Base-by-base conservation (phyloP, 2,113 vertebrate genomes). In the Theristicus caerulescens region DNA sequence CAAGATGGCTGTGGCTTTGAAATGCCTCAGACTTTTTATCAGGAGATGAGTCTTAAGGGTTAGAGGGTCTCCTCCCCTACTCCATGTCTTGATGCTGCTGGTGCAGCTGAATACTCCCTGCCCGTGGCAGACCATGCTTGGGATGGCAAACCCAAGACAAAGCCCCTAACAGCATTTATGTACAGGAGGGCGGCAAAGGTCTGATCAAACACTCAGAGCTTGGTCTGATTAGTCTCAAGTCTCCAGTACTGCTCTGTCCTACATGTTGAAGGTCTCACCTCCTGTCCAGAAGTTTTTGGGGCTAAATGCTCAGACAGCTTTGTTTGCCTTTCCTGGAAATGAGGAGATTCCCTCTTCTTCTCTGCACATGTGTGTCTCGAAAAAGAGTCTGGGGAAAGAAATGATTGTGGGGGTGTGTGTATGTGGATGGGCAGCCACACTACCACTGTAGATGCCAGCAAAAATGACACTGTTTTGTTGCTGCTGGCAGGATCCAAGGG, bases 311-410 rank as follows among this genome's bases (percentile, higher is more conserved):
- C 47, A n/a, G 22, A 25, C 7, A 69, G 34, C 44, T 77, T 72
- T 40, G 3, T 40, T 57, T 52, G 34, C 36, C 26, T 69, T 80
- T 62, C 61, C 70, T 88, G 54, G 55, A 66, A 81, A 64, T 7
- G 16, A 86, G 54, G 51, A 79, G 46, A 58, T 74, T 88, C 47
- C 58, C 22, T 81, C 49, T 27, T 83, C 21, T 86, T 64, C 31
- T 20, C 20, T 34, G 20, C 49, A 65, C 9, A 3, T 0, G 3
- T 55, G 24, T 51, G n/a, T 51, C 42, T 67, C 4, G 1, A 51
- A 40, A 36, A 80, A 69, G n/a, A 66, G 21, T 13, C 73, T 66
- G 61, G 14, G 38, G 10, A 38, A 62, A 79, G 32, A 72, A 71
- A 32, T 0, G 0, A 7, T 18, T 47, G 13, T 38, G 44, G 67